Evolutionary conservation across 1,140 invertebrate species (phyloP), one percentile per base, ranked within the genome.

Genomic region (Papilio glaucus): DNA sequence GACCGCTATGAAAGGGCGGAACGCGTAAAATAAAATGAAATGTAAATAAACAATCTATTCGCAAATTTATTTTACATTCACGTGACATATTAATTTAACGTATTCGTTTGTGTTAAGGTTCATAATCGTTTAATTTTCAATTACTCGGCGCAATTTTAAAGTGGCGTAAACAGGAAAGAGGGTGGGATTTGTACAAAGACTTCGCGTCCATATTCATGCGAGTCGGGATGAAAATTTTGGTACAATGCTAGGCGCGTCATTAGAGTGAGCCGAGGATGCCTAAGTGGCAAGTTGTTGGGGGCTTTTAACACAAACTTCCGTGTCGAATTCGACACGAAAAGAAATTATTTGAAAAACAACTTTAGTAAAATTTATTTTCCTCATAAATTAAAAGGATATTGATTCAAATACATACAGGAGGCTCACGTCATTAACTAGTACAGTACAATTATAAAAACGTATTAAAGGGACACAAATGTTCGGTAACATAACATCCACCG

Each of bases 161-260:
- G 77, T 74, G 71, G 42, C 75, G n/a, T 42, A 63, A 37, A 42
- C 15, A 49, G 63, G 70, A 72, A 75, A 72, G 41, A 75, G 76
- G 72, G 77, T 42, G n/a, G 68, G 73, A 72, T 60, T 65, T 61
- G 24, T 60, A 83, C 79, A 85, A 83, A 85, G 79, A 76, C 76
- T 72, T 62, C 57, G 62, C 70, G 80, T 77, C 75, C 80, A 83
- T 81, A 84, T 84, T 85, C 81, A 84, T 83, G 76, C 74, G 72
- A 80, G 78, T 45, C 72, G 68, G 72, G 73, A 81, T 84, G 81
- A 77, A 81, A 84, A 83, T 79, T 80, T 84, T 85, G 75, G 80
- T 77, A 81, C 81, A 84, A 85, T 84, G 72, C 77, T 76, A 76
- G 73, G 63, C 65, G 77, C 84, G 81, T 84, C 84, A 83, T 84